These are phyloP conservation scores for Dreissena polymorpha DNA, from an alignment of 1,140 invertebrate species.

Conservation along the genomic window DNA sequence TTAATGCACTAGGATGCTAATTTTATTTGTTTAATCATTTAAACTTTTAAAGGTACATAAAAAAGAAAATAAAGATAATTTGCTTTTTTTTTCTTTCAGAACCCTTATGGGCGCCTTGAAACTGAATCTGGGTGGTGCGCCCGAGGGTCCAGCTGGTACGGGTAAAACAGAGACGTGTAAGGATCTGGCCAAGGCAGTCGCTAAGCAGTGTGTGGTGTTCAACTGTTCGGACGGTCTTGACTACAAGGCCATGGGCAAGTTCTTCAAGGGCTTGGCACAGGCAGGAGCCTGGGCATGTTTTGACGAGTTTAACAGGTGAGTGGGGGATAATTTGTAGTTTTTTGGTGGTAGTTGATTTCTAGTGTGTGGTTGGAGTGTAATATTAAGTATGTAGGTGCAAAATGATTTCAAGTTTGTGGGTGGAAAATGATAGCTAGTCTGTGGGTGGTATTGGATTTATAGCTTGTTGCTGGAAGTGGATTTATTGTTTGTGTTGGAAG, in stretches of 20 bases:
- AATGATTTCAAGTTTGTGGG: neutral
- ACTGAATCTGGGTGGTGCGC: constrained; percentile 79
- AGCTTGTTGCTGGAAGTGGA: neutral
- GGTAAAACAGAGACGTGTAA: constrained; percentile 90
- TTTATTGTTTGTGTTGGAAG: too few species aligned
- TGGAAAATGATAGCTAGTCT: neutral
- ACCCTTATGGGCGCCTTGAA: constrained; percentile 81
- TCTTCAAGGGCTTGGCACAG: constrained; percentile 81
- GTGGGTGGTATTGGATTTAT: neutral
- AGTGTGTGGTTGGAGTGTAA: neutral
- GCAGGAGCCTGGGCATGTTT: constrained; percentile 81
- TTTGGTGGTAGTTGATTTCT: neutral
- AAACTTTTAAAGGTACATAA: too few species aligned
- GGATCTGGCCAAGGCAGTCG: constrained; percentile 80
- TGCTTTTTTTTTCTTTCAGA: constrained; percentile 59
- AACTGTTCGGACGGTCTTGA: constrained; percentile 81
- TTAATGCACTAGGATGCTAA: too few species aligned
- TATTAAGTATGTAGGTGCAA: too few species aligned
- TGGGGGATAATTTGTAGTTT: neutral
- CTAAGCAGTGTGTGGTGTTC: constrained; percentile 81
- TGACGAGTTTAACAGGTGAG: constrained; percentile 79
- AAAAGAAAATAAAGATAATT: too few species aligned
- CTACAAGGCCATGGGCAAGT: constrained; percentile 81
- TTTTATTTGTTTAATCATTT: too few species aligned
- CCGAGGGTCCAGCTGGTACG: constrained; percentile 80